Evolutionary conservation across 1,140 invertebrate species (phyloP).

Genomic region (Carposina sasakii): DNA sequence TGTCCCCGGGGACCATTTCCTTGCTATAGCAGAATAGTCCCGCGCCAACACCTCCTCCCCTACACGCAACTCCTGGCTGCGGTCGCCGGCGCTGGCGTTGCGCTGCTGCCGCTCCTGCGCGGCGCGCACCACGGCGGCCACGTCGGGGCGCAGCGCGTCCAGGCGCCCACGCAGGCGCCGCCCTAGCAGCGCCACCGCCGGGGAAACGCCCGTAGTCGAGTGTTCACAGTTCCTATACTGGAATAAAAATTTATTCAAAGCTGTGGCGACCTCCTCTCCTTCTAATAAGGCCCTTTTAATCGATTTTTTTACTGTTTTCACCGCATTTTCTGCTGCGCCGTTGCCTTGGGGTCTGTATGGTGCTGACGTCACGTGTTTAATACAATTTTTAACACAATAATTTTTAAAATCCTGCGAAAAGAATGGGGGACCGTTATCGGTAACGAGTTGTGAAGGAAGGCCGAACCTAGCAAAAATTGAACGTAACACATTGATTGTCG

Average conservation of each 20-base stretch:
- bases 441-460: not conserved
- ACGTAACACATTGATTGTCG: not conserved
- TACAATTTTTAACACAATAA: not conserved
- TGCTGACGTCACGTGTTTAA: not conserved
- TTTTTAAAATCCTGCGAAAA: not conserved
- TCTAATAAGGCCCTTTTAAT: conserved; percentile 13
- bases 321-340: not conserved
- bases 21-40: not conserved
- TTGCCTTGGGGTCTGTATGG: not conserved
- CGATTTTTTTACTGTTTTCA: not conserved
- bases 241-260: conserved; percentile 22
- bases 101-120: not conserved
- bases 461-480: not conserved
- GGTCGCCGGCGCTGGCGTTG: not conserved
- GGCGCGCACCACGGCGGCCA: conserved; percentile 3
- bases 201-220: conserved; percentile 13
- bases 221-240: conserved; percentile 19
- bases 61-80: not conserved
- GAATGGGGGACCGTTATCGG: not conserved
- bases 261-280: not conserved
- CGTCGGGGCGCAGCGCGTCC: too few relatives aligned
- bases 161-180: too few relatives aligned
- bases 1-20: not conserved
- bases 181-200: conserved; percentile 15
- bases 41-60: not conserved